These are phyloP conservation scores for Sciurus niger DNA, from an alignment of 2,113 vertebrate genomes.

Conservation along the genomic window DNA sequence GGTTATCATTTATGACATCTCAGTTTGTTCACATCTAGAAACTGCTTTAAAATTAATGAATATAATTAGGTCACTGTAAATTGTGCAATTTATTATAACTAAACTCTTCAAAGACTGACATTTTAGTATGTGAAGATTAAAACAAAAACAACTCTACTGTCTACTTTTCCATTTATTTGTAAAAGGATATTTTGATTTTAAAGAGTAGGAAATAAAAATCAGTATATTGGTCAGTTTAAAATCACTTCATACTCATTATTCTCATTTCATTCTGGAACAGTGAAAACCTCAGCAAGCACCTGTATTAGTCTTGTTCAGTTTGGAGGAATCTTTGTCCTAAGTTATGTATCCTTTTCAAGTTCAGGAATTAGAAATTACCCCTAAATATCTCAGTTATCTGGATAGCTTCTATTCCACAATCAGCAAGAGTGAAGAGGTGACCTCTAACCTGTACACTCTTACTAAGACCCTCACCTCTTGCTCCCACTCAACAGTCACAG, in stretches of 20 bases:
- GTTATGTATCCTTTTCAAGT: not conserved
- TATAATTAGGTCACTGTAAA: conserved; percentile 10
- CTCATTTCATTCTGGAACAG: conserved; percentile 6
- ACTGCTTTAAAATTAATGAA: conserved; percentile 36
- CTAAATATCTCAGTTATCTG: not conserved
- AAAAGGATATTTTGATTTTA: conserved; percentile 45
- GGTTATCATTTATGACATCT: conserved; percentile 8
- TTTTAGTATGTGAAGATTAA: conserved; percentile 35
- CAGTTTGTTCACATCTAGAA: conserved; percentile 22
- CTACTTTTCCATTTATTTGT: conserved; percentile 42
- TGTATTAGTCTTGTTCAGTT: not conserved
- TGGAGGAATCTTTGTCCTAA: not conserved
- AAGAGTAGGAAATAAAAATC: conserved; percentile 42
- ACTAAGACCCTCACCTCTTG: not conserved
- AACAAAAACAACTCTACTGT: not conserved
- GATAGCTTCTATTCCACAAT: not conserved
- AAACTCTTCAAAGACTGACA: not conserved
- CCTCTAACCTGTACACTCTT: not conserved
- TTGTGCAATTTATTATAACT: not conserved
- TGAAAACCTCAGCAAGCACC: not conserved
- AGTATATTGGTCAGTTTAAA: not conserved
- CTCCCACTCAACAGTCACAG: not conserved
- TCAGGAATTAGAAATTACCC: not conserved
- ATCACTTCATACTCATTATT: conserved; percentile 21
- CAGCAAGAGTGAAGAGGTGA: not conserved